Conservation (phyloP, 2,113 vertebrate species). For the Sylvicapra grimmia region DNA sequence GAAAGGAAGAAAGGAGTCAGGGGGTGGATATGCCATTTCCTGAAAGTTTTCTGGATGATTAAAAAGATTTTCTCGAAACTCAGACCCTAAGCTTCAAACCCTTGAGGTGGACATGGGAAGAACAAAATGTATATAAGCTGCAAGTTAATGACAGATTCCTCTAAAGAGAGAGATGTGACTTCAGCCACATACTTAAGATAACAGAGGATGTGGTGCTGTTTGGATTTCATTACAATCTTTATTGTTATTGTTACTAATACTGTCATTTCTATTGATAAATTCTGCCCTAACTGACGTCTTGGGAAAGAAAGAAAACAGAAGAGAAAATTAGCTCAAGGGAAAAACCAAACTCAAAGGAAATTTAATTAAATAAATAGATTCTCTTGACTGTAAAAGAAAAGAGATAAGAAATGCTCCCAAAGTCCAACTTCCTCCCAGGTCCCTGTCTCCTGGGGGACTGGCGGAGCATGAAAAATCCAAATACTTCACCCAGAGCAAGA, state of each 20-base stretch:
- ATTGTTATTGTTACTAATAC: neutral
- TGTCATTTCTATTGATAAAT: constrained; percentile 27
- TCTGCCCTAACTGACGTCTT: constrained; percentile 15
- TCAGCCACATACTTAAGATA: neutral
- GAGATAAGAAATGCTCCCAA: constrained; percentile 46
- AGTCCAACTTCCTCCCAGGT: constrained; percentile 4
- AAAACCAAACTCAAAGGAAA: constrained; percentile 50
- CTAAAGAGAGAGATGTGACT: neutral
- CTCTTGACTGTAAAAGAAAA: constrained; percentile 54
- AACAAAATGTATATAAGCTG: neutral
- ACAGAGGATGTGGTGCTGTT: neutral
- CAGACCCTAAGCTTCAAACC: neutral
- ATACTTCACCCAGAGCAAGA: neutral
- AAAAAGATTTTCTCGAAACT: neutral
- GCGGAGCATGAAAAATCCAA: neutral
- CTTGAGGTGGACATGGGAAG: neutral
- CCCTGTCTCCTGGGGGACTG: neutral
- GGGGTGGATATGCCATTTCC: neutral
- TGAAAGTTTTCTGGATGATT: neutral
- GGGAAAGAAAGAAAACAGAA: constrained; percentile 55
- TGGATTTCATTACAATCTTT: neutral
- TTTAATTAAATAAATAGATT: constrained; percentile 63
- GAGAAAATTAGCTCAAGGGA: constrained; percentile 28
- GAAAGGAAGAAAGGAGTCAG: neutral
- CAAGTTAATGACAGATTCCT: neutral